Evolutionary conservation across 1,140 invertebrate genomes (phyloP), one percentile per base, ranked within the genome.

Genomic region (Calosoma granatense): DNA sequence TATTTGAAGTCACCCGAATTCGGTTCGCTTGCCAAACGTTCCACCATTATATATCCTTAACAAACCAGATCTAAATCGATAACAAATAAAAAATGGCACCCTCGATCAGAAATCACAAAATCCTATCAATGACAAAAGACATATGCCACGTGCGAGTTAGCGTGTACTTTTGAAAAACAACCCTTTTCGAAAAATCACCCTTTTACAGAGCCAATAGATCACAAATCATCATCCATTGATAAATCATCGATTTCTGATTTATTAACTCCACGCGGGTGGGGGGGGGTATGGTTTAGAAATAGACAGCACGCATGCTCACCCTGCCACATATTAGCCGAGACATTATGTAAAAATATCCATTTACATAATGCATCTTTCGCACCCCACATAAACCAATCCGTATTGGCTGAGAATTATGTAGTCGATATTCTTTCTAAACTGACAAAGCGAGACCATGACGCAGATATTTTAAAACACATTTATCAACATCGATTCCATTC

Each of bases 391-490:
- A n/a, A n/a, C 26, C 26, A 9, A 36, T 36, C 6, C 26, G n/a
- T 36, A 6, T 6, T 36, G 26, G 26, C n/a, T 36, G 26, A n/a
- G 6, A n/a, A 36, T 36, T 9, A 36, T 36, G 26, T 36, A 36
- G 17, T 4, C 41, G 41, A 17, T 47, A 17, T 47, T 9, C n/a
- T 9, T 36, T 9, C n/a, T 9, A 36, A 36, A 36, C n/a, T 6
- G 9, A 47, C n/a, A n/a, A n/a, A n/a, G n/a, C n/a, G n/a, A n/a
- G n/a, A n/a, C n/a, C n/a, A n/a, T n/a, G n/a, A n/a, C n/a, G n/a
- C n/a, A 47, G 41, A 47, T 47, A 3, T 17, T 47, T 47, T 47
- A 47, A 47, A 47, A 47, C 41, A 17, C 41, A 47, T 47, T 47
- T 17, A 17, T 47, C 41, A 47, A 12, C 41, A 17, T 11, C 41